Evolutionary conservation across 2,113 vertebrate genomes (phyloP), one percentile per base, ranked within the genome.

Genomic region (Gavialis gangeticus): DNA sequence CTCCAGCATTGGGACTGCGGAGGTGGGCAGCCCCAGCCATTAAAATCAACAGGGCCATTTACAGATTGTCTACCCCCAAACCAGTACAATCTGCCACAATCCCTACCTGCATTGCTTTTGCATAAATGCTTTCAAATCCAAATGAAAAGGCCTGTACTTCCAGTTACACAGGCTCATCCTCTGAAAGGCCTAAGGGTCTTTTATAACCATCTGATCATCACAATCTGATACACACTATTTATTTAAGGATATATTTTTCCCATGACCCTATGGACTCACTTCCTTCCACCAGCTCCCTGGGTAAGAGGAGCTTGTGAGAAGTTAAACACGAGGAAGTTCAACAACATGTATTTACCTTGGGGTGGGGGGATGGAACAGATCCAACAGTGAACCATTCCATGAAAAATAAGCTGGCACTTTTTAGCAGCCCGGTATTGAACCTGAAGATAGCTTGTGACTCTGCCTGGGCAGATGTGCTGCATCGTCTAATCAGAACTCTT

Each of bases 241-340:
- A 91, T 58, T 90, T 71, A 78, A 87, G 89, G 85, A 84, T 90
- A 1, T 94, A 57, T 90, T 93, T 94, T 95, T 90, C 95, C 84
- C 84, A 88, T 91, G 95, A 96, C 88, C 90, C 91, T 76, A 37
- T 19, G 93, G 90, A 83, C 62, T 94, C 75, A 54, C 28, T 90
- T 84, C 89, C 77, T 62, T 79, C 77, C 77, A 79, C 77, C 58
- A 79, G 22, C 21, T 25, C 76, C n/a, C n/a, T 9, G 59, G 10
- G 14, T n/a, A 54, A 66, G 62, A 66, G 87, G 90, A 92, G 69
- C 89, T 85, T 0, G 1, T 86, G 87, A 69, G 63, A 82, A 92
- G 69, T 79, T 17, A 94, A 93, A 75, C 27, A 92, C 5, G n/a
- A 94, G 79, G 75, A 94, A 97, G 58, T 54, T 18, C 88, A 89